Evolutionary conservation across 2,888 invertebrate species (phyloP), one percentile per base, ranked within the genome.

Genomic region (Plagodis pulveraria): DNA sequence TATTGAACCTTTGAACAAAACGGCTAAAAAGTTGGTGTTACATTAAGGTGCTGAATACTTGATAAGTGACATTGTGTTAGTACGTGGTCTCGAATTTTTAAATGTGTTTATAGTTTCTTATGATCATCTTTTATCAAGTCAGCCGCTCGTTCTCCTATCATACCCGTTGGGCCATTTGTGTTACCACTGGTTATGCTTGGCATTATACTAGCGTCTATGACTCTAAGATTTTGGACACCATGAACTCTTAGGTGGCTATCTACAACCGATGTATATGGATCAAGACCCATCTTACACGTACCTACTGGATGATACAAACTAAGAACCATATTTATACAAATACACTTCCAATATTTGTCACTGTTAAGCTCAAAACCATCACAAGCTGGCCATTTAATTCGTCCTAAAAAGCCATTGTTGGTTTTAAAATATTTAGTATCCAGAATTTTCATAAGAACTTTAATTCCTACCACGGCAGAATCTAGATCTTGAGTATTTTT

Each of bases 171-270:
- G 0, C 95, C 97, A 76, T 97, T 96, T 0, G 96, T 96, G 77
- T 97, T 97, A 0, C 96, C 96, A 74, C 96, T 96, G 0, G 95
- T 93, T 49, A 96, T 94, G 4, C 81, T 90, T 0, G 97, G 97
- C 96, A 97, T 97, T 45, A 97, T 93, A 54, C 96, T 96, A 0
- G 96, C 96, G 78, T 96, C 96, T 0, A 94, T 94, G 0, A 96
- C 95, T 42, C 96, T 89, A 0, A 96, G 84, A 9, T 94, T 94
- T 12, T 88, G 78, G 0, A 96, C 87, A 0, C 95, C 95, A 58
- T 95, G 93, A 0, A 96, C 95, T 63, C 89, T 93, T 5, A 96
- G 80, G 43, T 94, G 82, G 0, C 95, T 93, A 78, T 95, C 94
- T 0, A 84, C 83, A 0, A 84, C 83, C 0, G 80, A 71, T 6